phyloP scores from a whole-genome alignment of 1,140 invertebrate genomes.

The Myzus persicae region DNA sequence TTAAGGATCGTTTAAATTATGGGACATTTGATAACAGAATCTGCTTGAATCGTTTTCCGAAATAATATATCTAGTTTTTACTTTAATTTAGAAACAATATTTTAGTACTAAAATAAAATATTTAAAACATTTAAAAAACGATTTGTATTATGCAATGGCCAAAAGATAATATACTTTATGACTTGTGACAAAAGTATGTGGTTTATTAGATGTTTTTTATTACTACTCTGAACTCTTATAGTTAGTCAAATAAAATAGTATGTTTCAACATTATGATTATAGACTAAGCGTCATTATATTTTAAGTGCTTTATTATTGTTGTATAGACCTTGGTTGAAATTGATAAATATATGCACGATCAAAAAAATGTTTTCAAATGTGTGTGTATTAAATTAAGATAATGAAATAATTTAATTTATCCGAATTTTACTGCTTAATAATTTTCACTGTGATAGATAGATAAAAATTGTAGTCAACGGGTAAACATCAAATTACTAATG shows the following conservation, averaged over 20 bases:
- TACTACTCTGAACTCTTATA: too few species aligned
- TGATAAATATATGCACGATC: slow-evolving; percentile 1
- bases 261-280: background rate
- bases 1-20: background rate
- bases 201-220: background rate
- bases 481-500: background rate
- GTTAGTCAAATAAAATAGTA: background rate
- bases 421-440: background rate
- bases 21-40: background rate
- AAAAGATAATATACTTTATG: background rate
- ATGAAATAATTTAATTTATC: background rate
- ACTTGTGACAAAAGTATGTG: background rate
- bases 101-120: background rate
- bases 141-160: background rate
- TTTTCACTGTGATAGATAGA: background rate
- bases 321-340: slow-evolving; percentile 5
- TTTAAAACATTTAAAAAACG: background rate
- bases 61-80: background rate
- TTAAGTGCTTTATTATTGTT: slow-evolving; percentile 46
- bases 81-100: background rate
- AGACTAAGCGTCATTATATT: background rate
- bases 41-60: background rate
- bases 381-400: slow-evolving; percentile 3
- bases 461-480: background rate
- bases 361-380: background rate